Percentiles rank a stretch among this genome's conserved stretches.
These are phyloP conservation scores for Xanthorhoe designata DNA, from an alignment of 2,888 invertebrate genomes.

Conservation along the genomic window DNA sequence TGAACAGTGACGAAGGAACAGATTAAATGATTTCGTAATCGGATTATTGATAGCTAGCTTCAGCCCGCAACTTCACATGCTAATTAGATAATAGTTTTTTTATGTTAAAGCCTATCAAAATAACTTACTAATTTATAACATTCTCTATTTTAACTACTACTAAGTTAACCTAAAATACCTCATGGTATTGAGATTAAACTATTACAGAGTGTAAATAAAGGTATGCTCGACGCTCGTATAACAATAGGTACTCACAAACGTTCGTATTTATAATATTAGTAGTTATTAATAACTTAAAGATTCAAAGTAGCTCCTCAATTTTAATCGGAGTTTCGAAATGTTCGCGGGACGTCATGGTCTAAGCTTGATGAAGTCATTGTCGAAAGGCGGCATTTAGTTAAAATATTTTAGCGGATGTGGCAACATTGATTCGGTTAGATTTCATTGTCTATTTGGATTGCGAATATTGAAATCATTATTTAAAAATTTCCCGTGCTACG, in stretches of 20 bases:
- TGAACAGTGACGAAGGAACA: conserved; percentile 19
- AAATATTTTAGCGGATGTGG: conserved; percentile 26
- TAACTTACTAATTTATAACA: background rate
- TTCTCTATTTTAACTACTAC: background rate
- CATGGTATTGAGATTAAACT: too few relatives aligned
- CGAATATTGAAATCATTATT: conserved; percentile 22
- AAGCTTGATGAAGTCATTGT: conserved; percentile 34
- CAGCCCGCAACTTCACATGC: background rate
- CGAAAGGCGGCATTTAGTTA: conserved; percentile 29
- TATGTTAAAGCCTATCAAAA: background rate
- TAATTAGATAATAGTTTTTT: background rate
- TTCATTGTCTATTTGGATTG: conserved; percentile 21
- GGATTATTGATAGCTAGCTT: conserved; percentile 10
- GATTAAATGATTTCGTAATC: conserved; percentile 29
- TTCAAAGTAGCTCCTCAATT: conserved; percentile 2
- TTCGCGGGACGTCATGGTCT: conserved; percentile 18
- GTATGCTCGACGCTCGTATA: background rate
- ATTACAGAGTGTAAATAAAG: too few relatives aligned
- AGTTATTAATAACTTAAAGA: background rate
- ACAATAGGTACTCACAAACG: background rate
- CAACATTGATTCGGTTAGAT: conserved; percentile 19
- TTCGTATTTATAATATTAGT: background rate
- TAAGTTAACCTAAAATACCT: background rate
- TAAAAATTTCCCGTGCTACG: background rate
- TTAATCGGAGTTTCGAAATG: conserved; percentile 28